phyloP scores from a whole-genome alignment of 1,140 invertebrate species.

The Episyrphus balteatus region DNA sequence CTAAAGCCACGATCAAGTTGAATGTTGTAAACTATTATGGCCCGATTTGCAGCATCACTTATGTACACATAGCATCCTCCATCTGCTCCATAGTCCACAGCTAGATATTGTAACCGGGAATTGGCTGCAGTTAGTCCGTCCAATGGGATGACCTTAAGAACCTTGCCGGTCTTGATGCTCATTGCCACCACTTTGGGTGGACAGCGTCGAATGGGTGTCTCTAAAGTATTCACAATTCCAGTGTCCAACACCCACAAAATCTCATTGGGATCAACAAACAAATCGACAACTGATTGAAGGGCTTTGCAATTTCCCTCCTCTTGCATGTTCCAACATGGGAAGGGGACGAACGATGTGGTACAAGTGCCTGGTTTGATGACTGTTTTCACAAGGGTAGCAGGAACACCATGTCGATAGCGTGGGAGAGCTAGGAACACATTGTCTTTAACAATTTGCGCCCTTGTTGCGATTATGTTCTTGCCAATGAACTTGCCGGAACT shows the following conservation, averaged over 20 bases:
- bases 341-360: slow-evolving; percentile 39
- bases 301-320: slow-evolving; percentile 46
- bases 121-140: slow-evolving; percentile 38
- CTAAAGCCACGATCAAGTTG: slow-evolving; percentile 44
- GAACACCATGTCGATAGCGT: slow-evolving; percentile 44
- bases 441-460: slow-evolving; percentile 43
- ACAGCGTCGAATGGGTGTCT: slow-evolving; percentile 40
- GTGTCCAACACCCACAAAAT: slow-evolving; percentile 49
- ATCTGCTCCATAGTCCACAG: slow-evolving; percentile 44
- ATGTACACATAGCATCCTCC: slow-evolving; percentile 46
- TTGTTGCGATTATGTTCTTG: slow-evolving; percentile 48
- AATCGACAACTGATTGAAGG: slow-evolving; percentile 47
- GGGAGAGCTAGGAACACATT: slow-evolving; percentile 44
- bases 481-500: slow-evolving; percentile 42
- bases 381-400: slow-evolving; percentile 43
- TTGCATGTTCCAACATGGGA: slow-evolving; percentile 48
- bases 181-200: slow-evolving; percentile 46
- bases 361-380: slow-evolving; percentile 35
- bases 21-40: slow-evolving; percentile 53
- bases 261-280: slow-evolving; percentile 42
- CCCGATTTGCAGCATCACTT: slow-evolving; percentile 48
- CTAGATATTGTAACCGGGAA: slow-evolving; percentile 47
- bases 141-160: slow-evolving; percentile 45
- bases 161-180: slow-evolving; percentile 42
- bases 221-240: slow-evolving; percentile 46